Conservation (phyloP, 2,888 invertebrate genomes). For the Meandrusa payeni region DNA sequence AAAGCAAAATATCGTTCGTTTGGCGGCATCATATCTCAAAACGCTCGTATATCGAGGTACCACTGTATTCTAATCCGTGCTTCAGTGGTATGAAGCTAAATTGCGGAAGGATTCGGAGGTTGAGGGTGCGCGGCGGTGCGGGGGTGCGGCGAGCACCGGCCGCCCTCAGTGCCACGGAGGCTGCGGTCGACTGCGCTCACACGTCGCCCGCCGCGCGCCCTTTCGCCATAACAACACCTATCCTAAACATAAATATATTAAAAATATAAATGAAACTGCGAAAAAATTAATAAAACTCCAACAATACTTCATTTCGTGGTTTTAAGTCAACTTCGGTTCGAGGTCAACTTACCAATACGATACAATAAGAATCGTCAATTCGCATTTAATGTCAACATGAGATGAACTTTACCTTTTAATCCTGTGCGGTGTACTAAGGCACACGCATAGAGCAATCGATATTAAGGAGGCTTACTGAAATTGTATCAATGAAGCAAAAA, state of each 20-base stretch:
- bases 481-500: background rate
- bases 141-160: constrained; percentile 33
- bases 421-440: constrained; percentile 28
- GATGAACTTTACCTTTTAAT: constrained; percentile 41
- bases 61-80: constrained; percentile 14
- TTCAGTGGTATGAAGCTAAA: constrained; percentile 54
- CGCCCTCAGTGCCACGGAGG: constrained; percentile 76
- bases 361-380: constrained; percentile 30
- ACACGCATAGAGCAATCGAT: constrained; percentile 17
- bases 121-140: constrained; percentile 46
- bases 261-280: constrained; percentile 1
- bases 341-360: background rate
- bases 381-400: constrained; percentile 41
- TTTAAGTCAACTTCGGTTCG: background rate
- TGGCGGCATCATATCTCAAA: no score
- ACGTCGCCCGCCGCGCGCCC: constrained; percentile 55
- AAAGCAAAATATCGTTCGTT: no score
- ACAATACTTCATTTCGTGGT: background rate
- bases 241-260: constrained; percentile 34
- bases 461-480: constrained; percentile 5
- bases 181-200: constrained; percentile 67
- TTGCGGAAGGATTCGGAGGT: constrained; percentile 65
- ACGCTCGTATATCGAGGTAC: no score
- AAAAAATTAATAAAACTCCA: constrained; percentile 24
- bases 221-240: constrained; percentile 52